phyloP scores from a whole-genome alignment of 2,888 invertebrate species.

The Chirona hameri region DNA sequence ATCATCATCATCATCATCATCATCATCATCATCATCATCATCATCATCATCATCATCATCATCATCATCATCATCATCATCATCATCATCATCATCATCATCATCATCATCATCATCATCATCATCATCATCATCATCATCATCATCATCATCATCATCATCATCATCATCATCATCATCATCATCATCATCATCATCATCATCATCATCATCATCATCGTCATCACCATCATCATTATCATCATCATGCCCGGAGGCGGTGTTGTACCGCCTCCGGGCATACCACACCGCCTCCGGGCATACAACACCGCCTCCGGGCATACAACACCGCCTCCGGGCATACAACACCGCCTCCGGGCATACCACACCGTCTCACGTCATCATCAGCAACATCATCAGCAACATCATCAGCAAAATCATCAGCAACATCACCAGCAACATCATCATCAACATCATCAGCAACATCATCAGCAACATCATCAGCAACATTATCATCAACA shows the following conservation, averaged over 20 bases:
- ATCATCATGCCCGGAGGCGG: not conserved
- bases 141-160: not conserved
- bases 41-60: slow-evolving; percentile 22
- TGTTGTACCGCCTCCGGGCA: too few species aligned
- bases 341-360: too few species aligned
- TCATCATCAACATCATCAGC: too few species aligned
- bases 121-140: slow-evolving; percentile 3
- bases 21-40: slow-evolving; percentile 22
- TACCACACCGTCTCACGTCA: too few species aligned
- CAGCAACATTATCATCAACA: too few species aligned
- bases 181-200: slow-evolving; percentile 12
- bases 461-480: too few species aligned
- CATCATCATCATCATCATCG: slow-evolving; percentile 22
- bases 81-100: slow-evolving; percentile 13
- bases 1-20: slow-evolving; percentile 22
- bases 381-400: too few species aligned
- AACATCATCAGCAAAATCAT: too few species aligned
- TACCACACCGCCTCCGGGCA: too few species aligned
- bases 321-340: too few species aligned
- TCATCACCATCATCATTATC: slow-evolving; percentile 22
- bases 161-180: slow-evolving; percentile 28
- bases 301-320: too few species aligned
- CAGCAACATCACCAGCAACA: too few species aligned
- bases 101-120: slow-evolving; percentile 10
- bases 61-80: slow-evolving; percentile 22